Evolutionary conservation across 2,113 vertebrate species (phyloP), one percentile per base, ranked within the genome.

Genomic region (Oxygymnocypris stewartii): DNA sequence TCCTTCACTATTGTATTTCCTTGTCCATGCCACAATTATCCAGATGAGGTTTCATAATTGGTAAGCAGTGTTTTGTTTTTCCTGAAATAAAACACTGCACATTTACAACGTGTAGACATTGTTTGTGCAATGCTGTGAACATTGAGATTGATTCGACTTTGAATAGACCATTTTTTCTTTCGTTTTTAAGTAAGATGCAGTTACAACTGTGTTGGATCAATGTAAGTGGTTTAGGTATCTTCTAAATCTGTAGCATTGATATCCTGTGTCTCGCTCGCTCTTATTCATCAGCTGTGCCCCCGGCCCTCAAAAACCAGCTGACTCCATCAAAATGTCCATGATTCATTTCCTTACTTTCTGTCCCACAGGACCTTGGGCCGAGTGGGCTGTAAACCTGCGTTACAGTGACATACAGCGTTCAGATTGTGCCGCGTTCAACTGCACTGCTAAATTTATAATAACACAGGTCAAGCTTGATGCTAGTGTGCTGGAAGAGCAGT

Each of bases 261-360:
- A 82, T 47, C n/a, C 79, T 31, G 61, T 82, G 57, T 63, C 44
- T 54, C 63, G 49, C n/a, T 35, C 81, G 37, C 47, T 63, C 44
- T 51, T 83, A 51, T 83, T 83, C 65, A 71, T 83, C 65, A 71
- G 18, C 47, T 35, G 44, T 71, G 28, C 31, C 63, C 81, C 37
- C 6, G 71, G 81, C 65, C 81, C 81, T 83, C 44, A 71, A 18
- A 83, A 83, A 83, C 42, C 81, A 71, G 81, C 81, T 83, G 81
- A 83, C 81, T 54, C 65, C 6, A 31, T 83, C 28, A 83, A 37
- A 83, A 71, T 13, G 1, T 11, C 81, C 47, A 23, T 83, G 81
- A 83, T 83, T 83, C 44, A 83, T 71, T 83, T 83, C 65, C 44
- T 82, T 35, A 35, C 80, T 69, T 5, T 71, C 81, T 71, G 63